A percentile compares a stretch with the other conserved stretches of the same genome.
phyloP scores from a whole-genome alignment of 2,888 invertebrate genomes.

The Meiosimyza decipiens region DNA sequence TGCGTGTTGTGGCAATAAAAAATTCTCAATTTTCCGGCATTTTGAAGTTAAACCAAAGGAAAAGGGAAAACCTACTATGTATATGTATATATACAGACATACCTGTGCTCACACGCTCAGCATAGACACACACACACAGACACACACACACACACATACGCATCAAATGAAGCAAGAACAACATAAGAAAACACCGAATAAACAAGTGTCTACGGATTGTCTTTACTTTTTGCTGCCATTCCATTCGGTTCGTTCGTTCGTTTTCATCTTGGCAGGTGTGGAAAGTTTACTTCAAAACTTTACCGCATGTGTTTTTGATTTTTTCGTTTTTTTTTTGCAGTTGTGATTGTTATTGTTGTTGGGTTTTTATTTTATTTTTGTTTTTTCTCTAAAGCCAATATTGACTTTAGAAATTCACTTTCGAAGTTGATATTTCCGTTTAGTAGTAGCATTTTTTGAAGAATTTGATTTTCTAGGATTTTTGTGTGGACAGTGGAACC shows the following conservation, averaged over 20 bases:
- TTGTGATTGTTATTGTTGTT: constrained; percentile 3
- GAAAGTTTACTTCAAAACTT: constrained; percentile 23
- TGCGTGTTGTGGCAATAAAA: constrained; percentile 25
- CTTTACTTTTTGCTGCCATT: constrained; percentile 4
- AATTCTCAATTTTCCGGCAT: constrained; percentile 41
- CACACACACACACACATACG: too few relatives aligned
- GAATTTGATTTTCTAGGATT: constrained; percentile 20
- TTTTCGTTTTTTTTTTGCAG: constrained; percentile 9
- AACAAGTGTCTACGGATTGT: constrained; percentile 26
- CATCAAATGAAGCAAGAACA: constrained; percentile 3
- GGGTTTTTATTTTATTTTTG: constrained; percentile 1
- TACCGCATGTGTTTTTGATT: not conserved
- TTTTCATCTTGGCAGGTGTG: constrained; percentile 27
- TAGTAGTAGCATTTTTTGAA: constrained; percentile 11
- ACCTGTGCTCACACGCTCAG: too few relatives aligned
- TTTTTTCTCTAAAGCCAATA: constrained; percentile 26
- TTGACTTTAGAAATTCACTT: constrained; percentile 41
- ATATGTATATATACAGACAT: not conserved
- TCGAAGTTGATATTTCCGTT: constrained; percentile 26
- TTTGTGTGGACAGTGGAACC: too few relatives aligned
- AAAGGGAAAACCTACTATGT: constrained; percentile 2
- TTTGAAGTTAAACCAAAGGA: constrained; percentile 31
- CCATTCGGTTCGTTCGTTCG: not conserved
- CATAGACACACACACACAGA: not conserved
- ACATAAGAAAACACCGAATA: constrained; percentile 24